Evolutionary conservation across 2,113 vertebrate species (phyloP).

Genomic region (Willisornis vidua): DNA sequence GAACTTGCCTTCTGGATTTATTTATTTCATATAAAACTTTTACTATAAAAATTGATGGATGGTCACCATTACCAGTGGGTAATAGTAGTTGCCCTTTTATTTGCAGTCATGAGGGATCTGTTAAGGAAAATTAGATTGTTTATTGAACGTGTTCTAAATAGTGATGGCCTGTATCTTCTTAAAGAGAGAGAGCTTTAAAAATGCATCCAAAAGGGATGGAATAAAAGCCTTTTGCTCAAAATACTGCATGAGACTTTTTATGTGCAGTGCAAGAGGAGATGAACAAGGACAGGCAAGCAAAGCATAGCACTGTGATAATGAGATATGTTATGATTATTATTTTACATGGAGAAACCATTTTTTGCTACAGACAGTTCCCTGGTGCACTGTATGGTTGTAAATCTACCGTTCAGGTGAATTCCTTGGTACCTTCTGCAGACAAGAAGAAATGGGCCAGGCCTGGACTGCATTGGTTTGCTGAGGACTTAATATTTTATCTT

Average conservation of each 20-base stretch:
- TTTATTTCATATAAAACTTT: not conserved
- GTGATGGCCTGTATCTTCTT: not conserved
- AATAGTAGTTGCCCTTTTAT: not conserved
- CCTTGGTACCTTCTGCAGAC: not conserved
- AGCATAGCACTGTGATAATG: not conserved
- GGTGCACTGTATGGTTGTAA: not conserved
- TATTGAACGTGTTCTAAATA: not conserved
- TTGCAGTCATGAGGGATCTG: not conserved
- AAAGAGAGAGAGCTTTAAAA: not conserved
- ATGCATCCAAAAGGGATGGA: not conserved
- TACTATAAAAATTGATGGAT: not conserved
- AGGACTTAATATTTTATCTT: not conserved
- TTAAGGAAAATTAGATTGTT: not conserved
- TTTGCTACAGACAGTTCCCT: not conserved
- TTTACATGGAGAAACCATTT: not conserved
- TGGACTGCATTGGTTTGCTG: not conserved
- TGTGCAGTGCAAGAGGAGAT: not conserved
- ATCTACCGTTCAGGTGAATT: not conserved
- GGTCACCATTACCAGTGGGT: not conserved
- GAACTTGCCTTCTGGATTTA: not conserved
- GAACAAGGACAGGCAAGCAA: not conserved
- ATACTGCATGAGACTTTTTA: not conserved
- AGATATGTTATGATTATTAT: not conserved
- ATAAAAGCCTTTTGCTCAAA: not conserved
- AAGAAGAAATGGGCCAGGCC: not conserved